Base-by-base conservation (phyloP, 2,113 vertebrate species). In the Osmerus mordax region DNA sequence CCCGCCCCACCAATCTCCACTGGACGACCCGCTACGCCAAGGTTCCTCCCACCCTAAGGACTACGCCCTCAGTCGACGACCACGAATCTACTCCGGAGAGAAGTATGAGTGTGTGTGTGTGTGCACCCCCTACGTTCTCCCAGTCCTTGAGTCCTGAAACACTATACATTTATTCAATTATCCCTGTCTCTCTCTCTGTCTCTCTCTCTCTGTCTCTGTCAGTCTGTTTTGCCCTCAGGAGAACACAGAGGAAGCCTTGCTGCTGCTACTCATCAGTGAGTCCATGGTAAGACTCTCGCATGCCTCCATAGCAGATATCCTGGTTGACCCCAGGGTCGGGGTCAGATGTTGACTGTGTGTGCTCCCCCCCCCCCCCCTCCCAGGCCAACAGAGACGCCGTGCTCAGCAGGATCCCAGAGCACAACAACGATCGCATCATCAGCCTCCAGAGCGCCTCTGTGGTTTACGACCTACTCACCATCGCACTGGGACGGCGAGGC, bases 201-300 rank as follows among this genome's bases (percentile, higher is more conserved):
- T 61, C 6, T 25, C 4, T 13, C 59, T 61, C 59, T 70, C 59
- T 69, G 73, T 21, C 67, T 69, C 55, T 65, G 1, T 4, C 79
- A 99, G 97, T 90, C 92, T 99, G 87, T 99, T 99, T 88, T 99
- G 97, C 91, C 97, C 97, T 84, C 96, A 99, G 92, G 97, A 99
- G 90, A 99, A 99, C 84, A 99, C 97, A 69, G 97, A 99, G 87
- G 97, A 99, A 88, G 97, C 97, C 65, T 87, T 99, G 82, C 87
- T 99, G 76, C 90, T 99, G 76, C 85, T 99, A 84, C 95, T 99
- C 84, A 99, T 99, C 83, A 99, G 97, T 75, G 97, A 99, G 84
- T 99, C 97, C 25, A 99, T 99, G 97, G 97, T 99, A 82, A 94
- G 95, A 87, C 36, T n/a, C 64, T n/a, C 59, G 54, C 23, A 76